Base-by-base conservation (phyloP, 2,888 invertebrate species). In the Heliconius sara region DNA sequence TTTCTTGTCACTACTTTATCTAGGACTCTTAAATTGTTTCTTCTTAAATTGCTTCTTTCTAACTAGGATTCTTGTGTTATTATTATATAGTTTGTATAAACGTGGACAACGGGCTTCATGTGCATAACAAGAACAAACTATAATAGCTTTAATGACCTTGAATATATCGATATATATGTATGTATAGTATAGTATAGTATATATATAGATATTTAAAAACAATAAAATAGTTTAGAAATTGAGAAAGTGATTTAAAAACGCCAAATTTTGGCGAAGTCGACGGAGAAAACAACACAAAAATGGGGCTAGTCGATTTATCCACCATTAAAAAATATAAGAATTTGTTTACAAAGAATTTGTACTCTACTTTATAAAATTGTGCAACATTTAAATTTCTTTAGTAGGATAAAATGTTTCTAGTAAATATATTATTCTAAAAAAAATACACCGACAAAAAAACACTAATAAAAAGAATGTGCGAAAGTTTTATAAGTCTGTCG, bases 131-230 rank as follows among this genome's bases (percentile, higher is more conserved):
- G 43, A 68, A 39, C 39, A 68, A 68, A 10, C 39, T 68, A 68
- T 68, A 68, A 52, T 52, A 68, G 39, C 39, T 39, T n/a, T 68
- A 68, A 39, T 68, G 39, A 39, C 67, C 67, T 68, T 68, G 67
- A 68, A 68, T 25, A 43, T 68, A 68, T n/a, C 39, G 3, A 30
- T 30, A 30, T 30, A 30, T 30, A 30, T 30, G 4, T 30, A 30
- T 30, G 3, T 30, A 30, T 30, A n/a, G n/a, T n/a, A n/a, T n/a
- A n/a, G n/a, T n/a, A n/a, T n/a, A n/a, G n/a, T n/a, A 27, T 27
- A 27, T 27, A 2, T 27, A 27, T 27, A 1, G n/a, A 68, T 13
- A 68, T 22, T 68, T 68, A 68, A n/a, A 34, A 68, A 34, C 13
- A 43, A 68, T 43, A 2, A 25, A 39, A 68, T n/a, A 68, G 13